Conservation (phyloP, 2,888 invertebrate species). For the Onchidella celtica region DNA sequence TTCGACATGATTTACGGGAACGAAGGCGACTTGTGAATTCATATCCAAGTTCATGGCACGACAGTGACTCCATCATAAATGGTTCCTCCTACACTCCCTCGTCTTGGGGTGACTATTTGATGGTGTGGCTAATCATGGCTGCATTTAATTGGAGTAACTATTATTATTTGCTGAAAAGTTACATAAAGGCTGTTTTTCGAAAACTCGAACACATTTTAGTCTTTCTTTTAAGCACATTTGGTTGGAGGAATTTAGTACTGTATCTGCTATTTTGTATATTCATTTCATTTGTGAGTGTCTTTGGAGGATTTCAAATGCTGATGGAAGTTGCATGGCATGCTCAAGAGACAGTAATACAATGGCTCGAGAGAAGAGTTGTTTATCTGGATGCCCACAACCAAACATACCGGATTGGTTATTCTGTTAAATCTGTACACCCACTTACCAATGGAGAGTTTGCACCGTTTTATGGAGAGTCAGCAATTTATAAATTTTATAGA, state of each 20-base stretch:
- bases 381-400: neutral
- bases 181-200: no score
- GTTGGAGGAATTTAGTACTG: neutral
- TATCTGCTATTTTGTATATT: neutral
- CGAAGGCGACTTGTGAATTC: neutral
- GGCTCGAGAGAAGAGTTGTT: neutral
- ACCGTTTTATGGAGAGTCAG: no score
- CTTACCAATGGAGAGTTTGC: neutral
- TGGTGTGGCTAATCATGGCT: neutral
- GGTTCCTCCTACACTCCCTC: neutral
- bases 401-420: no score
- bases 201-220: no score
- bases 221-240: neutral
- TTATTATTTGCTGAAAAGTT: neutral
- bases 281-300: neutral
- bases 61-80: neutral
- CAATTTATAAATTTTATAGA: neutral
- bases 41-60: slow-evolving; percentile 1
- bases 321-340: neutral
- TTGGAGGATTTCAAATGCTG: neutral
- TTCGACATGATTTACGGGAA: neutral
- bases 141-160: neutral
- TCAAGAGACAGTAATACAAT: neutral
- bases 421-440: neutral
- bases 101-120: neutral